Evolutionary conservation across 2,888 invertebrate species (phyloP), one percentile per base, ranked within the genome.

Genomic region (Pseudococcus viburni): DNA sequence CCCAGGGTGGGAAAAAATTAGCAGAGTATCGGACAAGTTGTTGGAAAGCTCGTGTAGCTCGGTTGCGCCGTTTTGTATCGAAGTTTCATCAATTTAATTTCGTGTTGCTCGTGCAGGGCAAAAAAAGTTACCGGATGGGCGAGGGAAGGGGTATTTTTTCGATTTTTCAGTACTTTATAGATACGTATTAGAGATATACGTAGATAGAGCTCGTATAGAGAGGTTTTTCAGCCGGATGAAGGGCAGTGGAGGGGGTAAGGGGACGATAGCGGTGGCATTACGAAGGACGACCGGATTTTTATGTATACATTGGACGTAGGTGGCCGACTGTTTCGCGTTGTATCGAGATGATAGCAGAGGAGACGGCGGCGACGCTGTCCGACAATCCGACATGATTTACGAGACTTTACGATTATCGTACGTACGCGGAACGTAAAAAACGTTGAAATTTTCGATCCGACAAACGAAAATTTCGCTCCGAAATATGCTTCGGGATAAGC

Each of bases 401-500:
- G 68, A 68, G 55, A 55, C 55, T 55, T 55, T 55, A 55, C 55
- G 3, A 55, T 7, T 17, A 55, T n/a, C 5, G 5, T 12, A 22
- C 26, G 68, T 26, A 8, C 19, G 5, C 1, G 5, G 15, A 33
- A 8, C 19, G 33, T 51, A 1, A 33, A 33, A 42, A 42, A 42
- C 12, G 39, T 33, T 11, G 73, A 8, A 73, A 73, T 33, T 73
- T 17, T 6, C 42, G 8, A 42, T 42, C 9, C 42, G 42, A 9
- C 3, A 9, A 8, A 8, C 42, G 42, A 6, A 8, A 42, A 8
- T 51, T n/a, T n/a, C 51, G 51, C 11, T 15, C 11, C 51, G 51
- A 51, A 51, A 51, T 33, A 77, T 77, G 77, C 39, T 77, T 22
- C 77, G 77, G 17, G 77, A 77, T 42, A 77, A 77, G 33, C 77